These are phyloP conservation scores for Lepilemur septentrionalis DNA, from an alignment of 2,797 vertebrate genomes.

Conservation along the genomic window DNA sequence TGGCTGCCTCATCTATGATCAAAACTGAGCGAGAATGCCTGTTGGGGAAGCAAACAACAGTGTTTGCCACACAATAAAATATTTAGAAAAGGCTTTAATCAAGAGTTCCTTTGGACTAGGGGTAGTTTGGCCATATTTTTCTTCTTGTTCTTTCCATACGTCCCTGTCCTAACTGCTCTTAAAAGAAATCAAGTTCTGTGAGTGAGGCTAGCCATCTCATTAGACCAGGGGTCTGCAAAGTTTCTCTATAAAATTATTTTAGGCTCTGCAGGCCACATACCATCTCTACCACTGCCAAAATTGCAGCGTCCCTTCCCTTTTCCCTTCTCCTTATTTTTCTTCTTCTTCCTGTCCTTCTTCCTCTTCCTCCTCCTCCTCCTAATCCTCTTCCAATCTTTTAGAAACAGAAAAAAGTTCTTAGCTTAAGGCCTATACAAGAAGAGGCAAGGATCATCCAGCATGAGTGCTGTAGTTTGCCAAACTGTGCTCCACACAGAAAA, in stretches of 20 bases:
- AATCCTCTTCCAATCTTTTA: not conserved
- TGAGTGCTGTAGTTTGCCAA: not conserved
- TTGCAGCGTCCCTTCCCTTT: too few relatives aligned
- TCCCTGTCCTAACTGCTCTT: not conserved
- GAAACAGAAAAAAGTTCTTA: not conserved
- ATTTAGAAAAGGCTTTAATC: constrained; percentile 12
- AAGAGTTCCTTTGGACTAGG: not conserved
- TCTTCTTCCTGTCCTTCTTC: not conserved
- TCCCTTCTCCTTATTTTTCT: not conserved
- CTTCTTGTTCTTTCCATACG: not conserved
- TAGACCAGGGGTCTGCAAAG: not conserved
- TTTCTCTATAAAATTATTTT: not conserved
- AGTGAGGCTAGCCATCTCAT: not conserved
- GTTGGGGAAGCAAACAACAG: not conserved
- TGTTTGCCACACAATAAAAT: not conserved
- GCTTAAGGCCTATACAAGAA: not conserved
- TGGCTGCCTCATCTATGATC: not conserved
- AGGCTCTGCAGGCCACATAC: not conserved
- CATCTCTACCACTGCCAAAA: rapidly evolving
- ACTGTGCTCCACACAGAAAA: not conserved
- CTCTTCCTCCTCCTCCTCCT: not conserved
- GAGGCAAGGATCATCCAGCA: not conserved
- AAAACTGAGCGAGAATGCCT: not conserved
- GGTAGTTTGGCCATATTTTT: not conserved
- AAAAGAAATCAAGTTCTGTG: not conserved